Base-by-base conservation (phyloP, 2,113 vertebrate species). In the Marcusenius ussheri region DNA sequence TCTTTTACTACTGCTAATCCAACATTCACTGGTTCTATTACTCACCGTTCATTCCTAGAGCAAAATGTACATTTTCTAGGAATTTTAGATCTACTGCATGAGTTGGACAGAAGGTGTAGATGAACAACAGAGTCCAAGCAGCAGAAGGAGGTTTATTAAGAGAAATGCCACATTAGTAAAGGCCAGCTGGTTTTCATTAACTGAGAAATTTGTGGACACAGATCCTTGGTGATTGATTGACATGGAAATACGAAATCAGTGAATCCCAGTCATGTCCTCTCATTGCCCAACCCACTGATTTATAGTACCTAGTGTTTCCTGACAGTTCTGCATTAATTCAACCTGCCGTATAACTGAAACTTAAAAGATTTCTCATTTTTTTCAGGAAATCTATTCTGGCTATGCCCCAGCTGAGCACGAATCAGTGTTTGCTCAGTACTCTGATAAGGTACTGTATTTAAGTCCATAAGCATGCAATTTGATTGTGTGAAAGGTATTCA, bases 391-490 rank as follows among this genome's bases (percentile, higher is more conserved):
- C 17, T 10, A 5, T 0, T 27, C 19, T n/a, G 11, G 88, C 2
- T 9, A 74, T 74, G 27, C 0, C 31, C 3, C 31, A 74, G 83
- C 89, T 19, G 83, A 93, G 84, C 77, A 88, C 0, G 91, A 90
- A 31, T 17, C 0, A 0, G 0, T 95, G 51, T 95, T 95, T 91
- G 39, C 49, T 0, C 91, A 95, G 9, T 19, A 93, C 89, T 93
- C 93, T 9, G 93, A 95, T 91, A 90, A 93, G 93, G 95, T 95
- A 83, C 58, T 19, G n/a, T 17, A n/a, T 24, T 11, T 51, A n/a
- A 15, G 24, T 87, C 4, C 5, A 31, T 5, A 87, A 27, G 5
- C 27, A 51, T 86, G 35, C 86, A 39, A 17, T 24, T 35, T 24
- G 7, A 51, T 24, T 45, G 13, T 87, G 10, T n/a, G 15, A 21